Base-by-base conservation (phyloP, 2,797 vertebrate genomes). In the Esox masquinongy region DNA sequence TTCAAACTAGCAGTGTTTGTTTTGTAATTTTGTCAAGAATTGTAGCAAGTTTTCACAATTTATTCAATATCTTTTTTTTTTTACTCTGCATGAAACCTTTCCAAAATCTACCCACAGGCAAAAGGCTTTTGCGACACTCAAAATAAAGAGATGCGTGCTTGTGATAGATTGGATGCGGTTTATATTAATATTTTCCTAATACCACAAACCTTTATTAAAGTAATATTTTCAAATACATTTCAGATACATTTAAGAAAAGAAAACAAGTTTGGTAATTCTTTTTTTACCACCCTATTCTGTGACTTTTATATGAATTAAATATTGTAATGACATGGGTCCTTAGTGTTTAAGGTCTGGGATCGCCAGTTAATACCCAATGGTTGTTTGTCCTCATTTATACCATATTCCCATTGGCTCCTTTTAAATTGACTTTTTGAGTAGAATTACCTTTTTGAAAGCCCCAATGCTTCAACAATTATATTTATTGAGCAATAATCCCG, bases 121-220 rank as follows among this genome's bases (percentile, higher is more conserved):
- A 50, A 49, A 36, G 5, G 77, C 63, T 81, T 67, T 77, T 70
- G 69, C n/a, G 17, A 68, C 80, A 83, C 76, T 84, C 86, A 69
- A 74, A 16, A 74, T 77, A 74, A 84, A 80, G 80, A 86, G 84
- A 80, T 74, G 81, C 74, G 84, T 82, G 75, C 9, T 72, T 73
- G 50, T 73, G n/a, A 66, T 64, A 66, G 70, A 70, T 76, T 80
- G 74, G 39, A 56, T 66, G 70, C 74, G 53, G 61, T 79, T 85
- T 83, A 63, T 83, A 79, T 69, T 74, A 74, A 68, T 83, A 80
- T 86, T 87, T 89, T 90, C 78, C 70, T 82, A 80, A 79, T 50
- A 81, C 82, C 77, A 80, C 80, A 85, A 81, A 83, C 19, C 6
- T 53, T 76, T 76, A 76, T 76, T 73, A 53, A 73, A 59, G 22